Percentiles rank a stretch among this genome's conserved stretches.
Conservation (phyloP, 1,140 invertebrate species). For the Alviniconcha marisindica region DNA sequence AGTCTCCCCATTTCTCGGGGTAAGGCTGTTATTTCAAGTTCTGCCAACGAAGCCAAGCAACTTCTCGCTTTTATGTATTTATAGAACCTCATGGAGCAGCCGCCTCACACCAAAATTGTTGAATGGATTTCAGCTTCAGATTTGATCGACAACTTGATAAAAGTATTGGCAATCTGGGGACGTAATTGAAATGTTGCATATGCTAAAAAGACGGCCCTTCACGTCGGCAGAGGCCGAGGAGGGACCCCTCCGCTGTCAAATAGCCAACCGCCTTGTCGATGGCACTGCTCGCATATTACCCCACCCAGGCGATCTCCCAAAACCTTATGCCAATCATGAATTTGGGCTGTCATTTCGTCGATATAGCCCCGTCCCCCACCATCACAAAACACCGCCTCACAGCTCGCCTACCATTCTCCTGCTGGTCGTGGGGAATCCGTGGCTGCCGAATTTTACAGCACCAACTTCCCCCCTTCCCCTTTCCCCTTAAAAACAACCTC, state of each 20-base stretch:
- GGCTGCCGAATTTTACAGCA: background rate
- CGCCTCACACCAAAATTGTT: too few relatives aligned
- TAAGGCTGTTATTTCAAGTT: too few relatives aligned
- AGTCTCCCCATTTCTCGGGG: too few relatives aligned
- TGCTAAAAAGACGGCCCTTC: background rate
- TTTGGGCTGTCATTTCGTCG: constrained; percentile 14
- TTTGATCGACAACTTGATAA: constrained; percentile 29
- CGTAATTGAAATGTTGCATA: constrained; percentile 29
- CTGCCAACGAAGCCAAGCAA: too few relatives aligned
- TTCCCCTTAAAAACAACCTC: background rate
- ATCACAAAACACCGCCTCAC: background rate
- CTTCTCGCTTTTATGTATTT: too few relatives aligned
- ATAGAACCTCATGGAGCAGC: too few relatives aligned
- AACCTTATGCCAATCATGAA: constrained; percentile 19
- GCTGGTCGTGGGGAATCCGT: too few relatives aligned
- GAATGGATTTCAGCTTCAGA: background rate
- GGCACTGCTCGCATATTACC: background rate
- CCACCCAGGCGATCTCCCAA: constrained; percentile 7
- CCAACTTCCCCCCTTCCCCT: background rate
- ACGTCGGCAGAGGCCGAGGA: background rate
- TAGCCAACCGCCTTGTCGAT: background rate
- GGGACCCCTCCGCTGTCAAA: background rate
- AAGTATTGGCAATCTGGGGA: background rate
- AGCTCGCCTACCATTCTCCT: too few relatives aligned
- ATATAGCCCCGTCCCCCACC: background rate